Evolutionary conservation across 1,140 invertebrate species (phyloP), one percentile per base, ranked within the genome.

Genomic region (Pseudomyrmex sp.): DNA sequence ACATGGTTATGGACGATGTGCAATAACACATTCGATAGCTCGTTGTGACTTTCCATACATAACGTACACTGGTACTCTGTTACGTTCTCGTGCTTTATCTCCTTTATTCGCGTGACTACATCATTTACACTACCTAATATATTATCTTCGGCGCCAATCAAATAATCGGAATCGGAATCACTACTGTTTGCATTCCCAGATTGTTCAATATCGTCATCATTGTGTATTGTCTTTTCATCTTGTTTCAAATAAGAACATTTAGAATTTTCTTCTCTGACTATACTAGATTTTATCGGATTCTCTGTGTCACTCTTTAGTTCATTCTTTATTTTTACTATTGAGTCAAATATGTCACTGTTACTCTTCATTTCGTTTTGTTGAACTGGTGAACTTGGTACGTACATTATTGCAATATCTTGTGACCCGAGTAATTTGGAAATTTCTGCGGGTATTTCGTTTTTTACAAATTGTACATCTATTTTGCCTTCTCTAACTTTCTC

Each of bases 1-100:
- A 94, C 90, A 56, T 95, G 93, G 50, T 93, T 92, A 18, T 94
- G 93, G 1, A 95, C 91, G 0, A 84, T 92, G 35, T 95, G 94
- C 23, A 88, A 73, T 1, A 94, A 69, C 1, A 86, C 87, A 12
- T 65, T 90, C 0, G 91, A 89, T 7, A 95, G 35, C 66, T 92
- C 84, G 1, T 90, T 66, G 48, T 93, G 94, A 79, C 93, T 93
- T 63, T 93, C 90, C 12, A 91, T 68, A 72, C 93, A 94, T 1
- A 94, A 59, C 0, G 93, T 94, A 46, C 94, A 95, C 20, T 94
- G 93, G 76, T 93, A 94, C 46, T 92, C 88, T n/a, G 90, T 90
- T 0, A 91, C 88, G 7, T 86, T 86, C 2, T 89, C 88, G 0
- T 76, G 75, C 66, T 91, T 92, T 8, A 94, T 91, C 80, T 95